Conservation (phyloP, 2,113 vertebrate genomes). For the Trinectes maculatus region DNA sequence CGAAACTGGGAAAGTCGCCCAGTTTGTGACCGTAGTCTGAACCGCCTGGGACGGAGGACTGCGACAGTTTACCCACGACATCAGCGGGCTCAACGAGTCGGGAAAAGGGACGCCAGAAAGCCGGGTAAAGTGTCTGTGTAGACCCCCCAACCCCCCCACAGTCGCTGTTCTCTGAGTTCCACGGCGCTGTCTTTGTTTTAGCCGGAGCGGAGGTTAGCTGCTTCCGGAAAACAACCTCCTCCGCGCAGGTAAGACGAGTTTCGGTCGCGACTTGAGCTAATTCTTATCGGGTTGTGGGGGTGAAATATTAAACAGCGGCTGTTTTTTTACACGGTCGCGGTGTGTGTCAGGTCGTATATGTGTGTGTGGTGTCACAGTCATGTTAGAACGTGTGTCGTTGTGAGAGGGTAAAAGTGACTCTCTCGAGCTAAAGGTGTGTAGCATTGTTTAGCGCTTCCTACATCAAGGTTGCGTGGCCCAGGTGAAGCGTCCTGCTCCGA, state of each 20-base stretch:
- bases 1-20: constrained; percentile 72
- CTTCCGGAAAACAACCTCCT: constrained; percentile 78
- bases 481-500: constrained; percentile 55
- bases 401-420: constrained; percentile 24
- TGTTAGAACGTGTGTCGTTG: not conserved
- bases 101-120: not conserved
- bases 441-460: constrained; percentile 5
- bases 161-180: not conserved
- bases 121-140: not conserved
- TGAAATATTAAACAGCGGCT: not conserved
- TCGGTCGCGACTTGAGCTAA: constrained; percentile 53
- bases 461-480: constrained; percentile 4
- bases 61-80: not conserved
- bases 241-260: constrained; percentile 81
- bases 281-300: not conserved
- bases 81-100: no score
- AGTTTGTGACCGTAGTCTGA: constrained; percentile 35
- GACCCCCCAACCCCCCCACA: no score
- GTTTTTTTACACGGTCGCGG: not conserved
- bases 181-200: constrained; percentile 58
- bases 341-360: not conserved
- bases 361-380: not conserved
- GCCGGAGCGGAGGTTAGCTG: constrained; percentile 57
- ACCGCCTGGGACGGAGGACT: constrained; percentile 48
- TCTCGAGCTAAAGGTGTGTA: constrained; percentile 50